These are phyloP conservation scores for Prionailurus bengalensis DNA, from an alignment of 2,113 vertebrate species.

Conservation along the genomic window DNA sequence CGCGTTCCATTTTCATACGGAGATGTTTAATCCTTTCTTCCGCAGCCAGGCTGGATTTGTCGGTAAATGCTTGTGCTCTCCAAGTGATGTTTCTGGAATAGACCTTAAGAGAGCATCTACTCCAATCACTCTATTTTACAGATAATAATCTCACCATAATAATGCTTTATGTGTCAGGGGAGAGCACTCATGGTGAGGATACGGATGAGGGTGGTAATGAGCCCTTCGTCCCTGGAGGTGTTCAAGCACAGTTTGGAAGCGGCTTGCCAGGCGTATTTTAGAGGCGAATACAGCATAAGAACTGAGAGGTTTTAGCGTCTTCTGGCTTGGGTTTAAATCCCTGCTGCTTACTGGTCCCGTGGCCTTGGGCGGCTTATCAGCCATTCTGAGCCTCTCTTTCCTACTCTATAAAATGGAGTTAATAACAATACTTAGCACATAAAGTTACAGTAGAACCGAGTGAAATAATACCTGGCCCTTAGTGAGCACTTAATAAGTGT, in stretches of 20 bases:
- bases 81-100: constrained; percentile 27
- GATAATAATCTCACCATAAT: neutral
- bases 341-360: neutral
- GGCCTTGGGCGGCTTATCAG: neutral
- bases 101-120: neutral
- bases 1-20: neutral
- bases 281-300: neutral
- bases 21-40: constrained; percentile 57
- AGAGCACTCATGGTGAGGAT: neutral
- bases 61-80: neutral
- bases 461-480: neutral
- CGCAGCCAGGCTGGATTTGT: neutral
- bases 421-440: neutral
- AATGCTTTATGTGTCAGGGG: neutral
- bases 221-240: neutral
- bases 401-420: neutral
- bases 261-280: neutral
- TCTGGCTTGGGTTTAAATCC: neutral
- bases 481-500: neutral
- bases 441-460: neutral
- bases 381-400: neutral
- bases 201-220: neutral
- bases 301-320: neutral
- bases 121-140: neutral
- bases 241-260: neutral